A percentile compares a stretch with the other conserved stretches of the same genome.
phyloP scores from a whole-genome alignment of 2,113 vertebrate species.

The Aegithalos caudatus region DNA sequence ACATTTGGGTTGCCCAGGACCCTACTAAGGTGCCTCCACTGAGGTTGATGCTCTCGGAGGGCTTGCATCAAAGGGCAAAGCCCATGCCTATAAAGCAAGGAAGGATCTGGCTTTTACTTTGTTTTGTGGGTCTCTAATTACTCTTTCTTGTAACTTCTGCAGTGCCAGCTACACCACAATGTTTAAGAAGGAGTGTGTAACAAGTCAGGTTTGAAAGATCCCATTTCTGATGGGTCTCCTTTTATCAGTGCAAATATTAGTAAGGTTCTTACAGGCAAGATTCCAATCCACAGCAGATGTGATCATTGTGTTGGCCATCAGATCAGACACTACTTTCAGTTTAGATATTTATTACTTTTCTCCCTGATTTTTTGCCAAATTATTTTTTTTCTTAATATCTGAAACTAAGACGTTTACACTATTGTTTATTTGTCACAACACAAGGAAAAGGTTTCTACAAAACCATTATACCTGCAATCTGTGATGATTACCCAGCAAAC shows the following conservation, averaged over 20 bases:
- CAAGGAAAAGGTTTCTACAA: not conserved
- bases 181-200: not conserved
- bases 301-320: not conserved
- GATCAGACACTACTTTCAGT: not conserved
- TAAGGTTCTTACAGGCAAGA: not conserved
- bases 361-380: not conserved
- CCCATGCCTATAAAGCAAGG: not conserved
- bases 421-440: not conserved
- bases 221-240: not conserved
- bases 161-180: not conserved
- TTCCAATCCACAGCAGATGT: not conserved
- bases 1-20: not conserved
- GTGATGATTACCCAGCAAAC: not conserved
- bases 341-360: not conserved
- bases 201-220: not conserved
- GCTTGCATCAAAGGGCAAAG: not conserved
- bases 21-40: not conserved
- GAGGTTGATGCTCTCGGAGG: not conserved
- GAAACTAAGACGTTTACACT: not conserved
- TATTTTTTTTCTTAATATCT: not conserved
- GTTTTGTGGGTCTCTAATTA: not conserved
- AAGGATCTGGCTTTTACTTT: not conserved
- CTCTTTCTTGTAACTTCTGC: not conserved
- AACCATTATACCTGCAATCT: not conserved
- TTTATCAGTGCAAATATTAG: not conserved